phyloP scores from a whole-genome alignment of 2,797 vertebrate genomes.

The Sebastes reedi region DNA sequence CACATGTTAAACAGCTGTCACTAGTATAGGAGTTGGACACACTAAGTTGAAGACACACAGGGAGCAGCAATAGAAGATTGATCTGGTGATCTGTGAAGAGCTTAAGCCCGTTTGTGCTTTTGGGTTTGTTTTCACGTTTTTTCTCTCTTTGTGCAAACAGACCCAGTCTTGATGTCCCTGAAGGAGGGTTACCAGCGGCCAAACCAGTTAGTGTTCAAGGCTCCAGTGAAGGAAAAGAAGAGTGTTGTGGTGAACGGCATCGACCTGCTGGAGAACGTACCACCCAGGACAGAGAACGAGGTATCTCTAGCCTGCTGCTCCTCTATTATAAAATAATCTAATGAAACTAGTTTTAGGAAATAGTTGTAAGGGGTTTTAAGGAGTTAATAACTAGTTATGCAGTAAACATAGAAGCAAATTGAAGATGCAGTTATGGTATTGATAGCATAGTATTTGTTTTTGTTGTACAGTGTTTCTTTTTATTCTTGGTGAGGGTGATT shows the following conservation, averaged over 20 bases:
- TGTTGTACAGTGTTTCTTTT: neutral
- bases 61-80: neutral
- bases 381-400: neutral
- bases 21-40: neutral
- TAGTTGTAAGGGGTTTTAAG: neutral
- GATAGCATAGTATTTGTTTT: neutral
- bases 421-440: neutral
- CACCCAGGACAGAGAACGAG: constrained; percentile 97
- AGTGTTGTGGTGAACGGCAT: constrained; percentile 95
- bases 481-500: neutral
- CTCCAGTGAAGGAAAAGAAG: constrained; percentile 92
- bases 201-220: constrained; percentile 92
- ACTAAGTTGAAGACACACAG: neutral
- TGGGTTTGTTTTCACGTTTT: constrained; percentile 11
- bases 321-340: neutral
- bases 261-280: constrained; percentile 96
- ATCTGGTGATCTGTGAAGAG: neutral
- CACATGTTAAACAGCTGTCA: neutral
- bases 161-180: constrained; percentile 95
- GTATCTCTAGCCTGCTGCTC: constrained; percentile 47
- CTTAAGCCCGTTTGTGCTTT: neutral
- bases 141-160: constrained; percentile 72
- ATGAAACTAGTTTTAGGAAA: neutral
- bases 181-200: constrained; percentile 94
- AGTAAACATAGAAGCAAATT: neutral